Conservation (phyloP, 2,113 vertebrate genomes). For the Rallus limicola region DNA sequence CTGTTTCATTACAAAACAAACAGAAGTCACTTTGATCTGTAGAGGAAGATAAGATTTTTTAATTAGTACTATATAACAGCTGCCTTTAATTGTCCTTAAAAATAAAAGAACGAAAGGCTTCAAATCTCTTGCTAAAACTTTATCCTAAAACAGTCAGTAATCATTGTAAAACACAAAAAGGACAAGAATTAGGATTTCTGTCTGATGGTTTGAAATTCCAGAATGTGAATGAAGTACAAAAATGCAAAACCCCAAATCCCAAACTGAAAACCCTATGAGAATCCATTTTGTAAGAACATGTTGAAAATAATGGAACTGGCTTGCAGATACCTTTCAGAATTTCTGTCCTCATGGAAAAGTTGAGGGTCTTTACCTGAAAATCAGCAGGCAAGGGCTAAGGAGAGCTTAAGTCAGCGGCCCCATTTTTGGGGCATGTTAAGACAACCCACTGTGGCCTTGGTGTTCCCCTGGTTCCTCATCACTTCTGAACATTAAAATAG, state of each 20-base stretch:
- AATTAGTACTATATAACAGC: constrained; percentile 46
- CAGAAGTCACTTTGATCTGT: constrained; percentile 58
- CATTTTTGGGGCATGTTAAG: not conserved
- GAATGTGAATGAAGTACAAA: not conserved
- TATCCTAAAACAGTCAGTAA: not conserved
- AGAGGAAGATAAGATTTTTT: constrained; percentile 40
- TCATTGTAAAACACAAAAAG: not conserved
- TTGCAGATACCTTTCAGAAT: not conserved
- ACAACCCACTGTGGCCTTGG: not conserved
- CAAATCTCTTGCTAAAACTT: not conserved
- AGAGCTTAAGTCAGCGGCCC: not conserved
- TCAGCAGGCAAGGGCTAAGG: not conserved
- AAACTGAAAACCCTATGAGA: not conserved
- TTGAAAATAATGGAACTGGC: not conserved
- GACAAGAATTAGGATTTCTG: not conserved
- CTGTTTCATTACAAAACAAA: constrained; percentile 46
- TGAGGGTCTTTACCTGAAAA: not conserved
- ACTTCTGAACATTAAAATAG: not conserved
- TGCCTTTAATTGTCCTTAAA: constrained; percentile 19
- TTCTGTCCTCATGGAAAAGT: not conserved
- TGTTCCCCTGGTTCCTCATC: not conserved
- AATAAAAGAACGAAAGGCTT: constrained; percentile 6
- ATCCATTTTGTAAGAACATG: not conserved
- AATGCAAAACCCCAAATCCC: not conserved
- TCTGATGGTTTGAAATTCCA: not conserved